Base-by-base conservation (phyloP, 2,113 vertebrate species). In the Myxocyprinus asiaticus region DNA sequence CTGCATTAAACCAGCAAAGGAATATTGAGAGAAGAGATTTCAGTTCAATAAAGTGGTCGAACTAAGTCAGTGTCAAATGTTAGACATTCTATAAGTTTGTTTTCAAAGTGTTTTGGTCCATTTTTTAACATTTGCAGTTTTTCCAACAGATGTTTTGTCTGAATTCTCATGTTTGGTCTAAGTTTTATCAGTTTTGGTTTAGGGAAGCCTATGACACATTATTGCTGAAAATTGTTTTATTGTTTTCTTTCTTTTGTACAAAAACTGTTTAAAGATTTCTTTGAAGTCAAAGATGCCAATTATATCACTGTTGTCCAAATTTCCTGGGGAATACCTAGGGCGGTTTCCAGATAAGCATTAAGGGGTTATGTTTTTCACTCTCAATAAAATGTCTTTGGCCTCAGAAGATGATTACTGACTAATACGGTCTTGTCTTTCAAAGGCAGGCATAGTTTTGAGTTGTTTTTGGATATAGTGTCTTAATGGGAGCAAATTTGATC, bases 401-500 rank as follows among this genome's bases (percentile, higher is more conserved):
- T 51, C 58, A 50, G 51, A 61, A 42, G 4, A 48, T 75, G 45
- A 53, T 7, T 43, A 22, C 48, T 78, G 53, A 78, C 64, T 81
- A 63, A 81, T 71, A 68, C 11, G 11, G 66, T 78, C 45, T 75
- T 74, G 66, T 78, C 45, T 75, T 74, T 47, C 43, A 70, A 66
- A 74, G 74, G 15, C 82, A 76, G 76, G 55, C 87, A 79, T 64
- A 5, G 42, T 12, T 8, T 62, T 81, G 44, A 85, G 72, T 84
- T 55, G 55, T 81, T 85, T 80, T 69, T 83, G 74, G 71, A 50
- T 59, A 42, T 48, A 6, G 12, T 50, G 81, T 88, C 84, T 83
- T 84, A 76, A 78, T 84, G 79, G 77, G 85, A 81, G 82, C 79
- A 62, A 71, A 82, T 72, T 67, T 81, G 81, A 81, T 84, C 88